These are phyloP conservation scores for Macrotrachela quadricornifera DNA, from an alignment of 1,140 invertebrate species.

Conservation along the genomic window DNA sequence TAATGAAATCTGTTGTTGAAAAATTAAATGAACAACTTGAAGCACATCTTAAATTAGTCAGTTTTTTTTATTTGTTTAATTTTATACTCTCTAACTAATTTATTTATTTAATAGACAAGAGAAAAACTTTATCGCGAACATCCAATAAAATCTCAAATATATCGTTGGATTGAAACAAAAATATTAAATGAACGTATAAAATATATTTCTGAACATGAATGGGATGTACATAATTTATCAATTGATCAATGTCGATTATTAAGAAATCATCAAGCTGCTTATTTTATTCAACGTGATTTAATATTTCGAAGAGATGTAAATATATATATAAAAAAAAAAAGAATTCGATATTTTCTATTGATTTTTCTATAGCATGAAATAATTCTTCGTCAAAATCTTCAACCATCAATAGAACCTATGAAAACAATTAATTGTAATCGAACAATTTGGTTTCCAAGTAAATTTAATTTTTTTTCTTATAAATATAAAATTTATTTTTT, in stretches of 20 bases:
- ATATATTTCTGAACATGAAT: constrained; percentile 34
- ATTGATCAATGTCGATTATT: constrained; percentile 44
- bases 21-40: constrained; percentile 46
- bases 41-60: constrained; percentile 21
- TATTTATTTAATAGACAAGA: constrained; percentile 34
- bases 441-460: constrained; percentile 61
- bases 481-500: constrained; percentile 40
- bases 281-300: constrained; percentile 66
- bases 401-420: constrained; percentile 54
- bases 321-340: constrained; percentile 42
- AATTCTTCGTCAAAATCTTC: too few relatives aligned
- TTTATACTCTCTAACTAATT: not conserved
- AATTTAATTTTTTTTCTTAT: constrained; percentile 58
- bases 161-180: constrained; percentile 50
- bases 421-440: constrained; percentile 56
- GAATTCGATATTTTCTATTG: constrained; percentile 62
- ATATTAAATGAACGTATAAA: constrained; percentile 41
- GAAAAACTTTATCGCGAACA: constrained; percentile 42
- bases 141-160: constrained; percentile 52
- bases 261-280: constrained; percentile 46
- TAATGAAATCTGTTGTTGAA: constrained; percentile 60
- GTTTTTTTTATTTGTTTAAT: constrained; percentile 8
- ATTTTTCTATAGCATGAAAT: too few relatives aligned
- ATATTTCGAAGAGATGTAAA: constrained; percentile 65
- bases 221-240: constrained; percentile 69